A percentile compares a stretch with the other conserved stretches of the same genome.
These are phyloP conservation scores for Clitarchus hookeri DNA, from an alignment of 2,888 invertebrate genomes.

Conservation along the genomic window DNA sequence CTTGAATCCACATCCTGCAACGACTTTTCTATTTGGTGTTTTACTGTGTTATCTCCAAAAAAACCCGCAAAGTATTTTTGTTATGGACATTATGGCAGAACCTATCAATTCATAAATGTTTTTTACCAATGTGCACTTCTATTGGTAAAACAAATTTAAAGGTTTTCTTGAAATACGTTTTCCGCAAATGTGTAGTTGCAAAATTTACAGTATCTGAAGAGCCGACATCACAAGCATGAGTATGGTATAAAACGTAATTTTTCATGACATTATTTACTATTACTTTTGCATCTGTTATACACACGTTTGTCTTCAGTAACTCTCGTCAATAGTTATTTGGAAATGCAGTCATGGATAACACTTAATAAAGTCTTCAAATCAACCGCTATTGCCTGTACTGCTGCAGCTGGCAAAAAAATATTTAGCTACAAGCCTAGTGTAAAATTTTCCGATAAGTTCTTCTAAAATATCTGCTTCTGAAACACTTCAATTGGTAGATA, in stretches of 20 bases:
- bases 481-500: not conserved
- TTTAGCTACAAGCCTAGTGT: not conserved
- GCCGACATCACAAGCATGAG: not conserved
- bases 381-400: not conserved
- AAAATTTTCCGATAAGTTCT: not conserved
- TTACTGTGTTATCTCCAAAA: not conserved
- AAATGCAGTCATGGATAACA: not conserved
- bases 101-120: not conserved
- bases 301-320: not conserved
- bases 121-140: not conserved
- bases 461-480: not conserved
- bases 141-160: not conserved
- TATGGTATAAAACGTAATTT: not conserved
- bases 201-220: not conserved
- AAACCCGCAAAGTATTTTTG: not conserved
- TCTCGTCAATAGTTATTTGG: not conserved
- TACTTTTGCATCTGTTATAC: not conserved
- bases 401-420: not conserved
- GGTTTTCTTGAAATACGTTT: not conserved
- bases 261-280: not conserved
- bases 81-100: not conserved
- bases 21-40: not conserved
- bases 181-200: not conserved
- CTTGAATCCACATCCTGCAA: not conserved
- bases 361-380: not conserved